Evolutionary conservation across 2,888 invertebrate genomes (phyloP).

Genomic region (Caenorhabditis sp.): DNA sequence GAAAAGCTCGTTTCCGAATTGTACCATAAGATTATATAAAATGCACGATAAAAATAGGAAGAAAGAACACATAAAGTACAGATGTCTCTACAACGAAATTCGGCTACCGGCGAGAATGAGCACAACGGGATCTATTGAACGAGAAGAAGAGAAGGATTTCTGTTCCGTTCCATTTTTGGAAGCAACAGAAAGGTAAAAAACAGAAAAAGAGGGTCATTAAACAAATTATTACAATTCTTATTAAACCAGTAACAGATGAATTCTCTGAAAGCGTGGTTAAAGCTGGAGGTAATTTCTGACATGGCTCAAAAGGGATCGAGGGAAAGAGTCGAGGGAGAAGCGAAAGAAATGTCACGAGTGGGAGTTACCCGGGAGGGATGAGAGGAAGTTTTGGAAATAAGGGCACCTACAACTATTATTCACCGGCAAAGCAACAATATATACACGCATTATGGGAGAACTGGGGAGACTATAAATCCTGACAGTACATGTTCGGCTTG

Average conservation of each 20-base stretch:
- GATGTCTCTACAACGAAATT: constrained; percentile 46
- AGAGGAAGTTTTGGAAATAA: constrained; percentile 24
- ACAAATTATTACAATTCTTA: constrained; percentile 61
- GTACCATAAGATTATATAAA: constrained; percentile 43
- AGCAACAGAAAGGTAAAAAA: neutral
- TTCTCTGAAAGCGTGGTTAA: constrained; percentile 50
- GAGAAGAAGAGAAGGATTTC: neutral
- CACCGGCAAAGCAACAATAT: constrained; percentile 32
- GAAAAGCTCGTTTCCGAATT: constrained; percentile 1
- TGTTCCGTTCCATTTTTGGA: neutral
- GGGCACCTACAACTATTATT: constrained; percentile 30
- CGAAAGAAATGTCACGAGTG: constrained; percentile 51
- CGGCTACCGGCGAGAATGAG: constrained; percentile 50
- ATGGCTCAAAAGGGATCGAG: constrained; percentile 36
- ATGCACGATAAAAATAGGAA: constrained; percentile 44
- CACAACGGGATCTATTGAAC: constrained; percentile 39
- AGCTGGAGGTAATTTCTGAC: constrained; percentile 50
- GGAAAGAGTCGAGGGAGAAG: constrained; percentile 28
- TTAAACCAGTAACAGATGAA: constrained; percentile 47
- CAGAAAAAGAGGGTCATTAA: constrained; percentile 8
- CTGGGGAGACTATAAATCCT: constrained; percentile 55
- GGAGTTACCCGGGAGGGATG: constrained; percentile 37
- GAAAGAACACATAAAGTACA: constrained; percentile 24
- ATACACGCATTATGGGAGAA: constrained; percentile 30
- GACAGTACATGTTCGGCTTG: constrained; percentile 68